Percentiles rank a stretch among this genome's conserved stretches.
phyloP scores from a whole-genome alignment of 2,797 vertebrate species.

The Gymnocypris eckloni region DNA sequence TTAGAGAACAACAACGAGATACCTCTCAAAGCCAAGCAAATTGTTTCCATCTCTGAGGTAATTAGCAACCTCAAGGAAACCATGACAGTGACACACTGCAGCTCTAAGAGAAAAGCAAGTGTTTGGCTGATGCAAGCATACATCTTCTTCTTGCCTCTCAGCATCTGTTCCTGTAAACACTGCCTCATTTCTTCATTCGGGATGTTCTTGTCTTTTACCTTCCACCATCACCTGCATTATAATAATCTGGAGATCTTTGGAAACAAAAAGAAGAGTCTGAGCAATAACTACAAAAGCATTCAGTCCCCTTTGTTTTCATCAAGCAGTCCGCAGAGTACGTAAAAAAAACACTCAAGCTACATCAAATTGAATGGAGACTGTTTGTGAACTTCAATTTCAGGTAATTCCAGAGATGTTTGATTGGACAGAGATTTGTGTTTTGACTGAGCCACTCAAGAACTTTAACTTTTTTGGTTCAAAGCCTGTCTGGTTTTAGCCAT shows the following conservation, averaged over 20 bases:
- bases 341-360: background rate
- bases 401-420: slow-evolving; percentile 9
- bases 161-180: slow-evolving; percentile 34
- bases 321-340: background rate
- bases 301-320: background rate
- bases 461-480: background rate
- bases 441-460: slow-evolving; percentile 15
- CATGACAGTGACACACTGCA: slow-evolving; percentile 45
- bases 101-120: slow-evolving; percentile 10
- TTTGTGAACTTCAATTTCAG: background rate
- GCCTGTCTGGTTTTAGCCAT: slow-evolving; percentile 3
- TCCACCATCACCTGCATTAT: background rate
- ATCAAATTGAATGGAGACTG: background rate
- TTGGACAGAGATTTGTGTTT: slow-evolving; percentile 12
- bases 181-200: slow-evolving; percentile 6
- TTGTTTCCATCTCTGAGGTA: slow-evolving; percentile 76
- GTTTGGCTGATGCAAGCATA: slow-evolving; percentile 8
- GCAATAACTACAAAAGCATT: background rate
- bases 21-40: slow-evolving; percentile 69
- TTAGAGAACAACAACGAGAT: slow-evolving; percentile 58
- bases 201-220: slow-evolving; percentile 1
- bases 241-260: background rate
- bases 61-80: slow-evolving; percentile 66
- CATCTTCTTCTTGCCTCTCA: background rate
- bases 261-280: slow-evolving; percentile 1